A percentile compares a stretch with the other conserved stretches of the same genome.
These are phyloP conservation scores for Pardosa pseudoannulata DNA, from an alignment of 2,888 invertebrate genomes.

Conservation along the genomic window DNA sequence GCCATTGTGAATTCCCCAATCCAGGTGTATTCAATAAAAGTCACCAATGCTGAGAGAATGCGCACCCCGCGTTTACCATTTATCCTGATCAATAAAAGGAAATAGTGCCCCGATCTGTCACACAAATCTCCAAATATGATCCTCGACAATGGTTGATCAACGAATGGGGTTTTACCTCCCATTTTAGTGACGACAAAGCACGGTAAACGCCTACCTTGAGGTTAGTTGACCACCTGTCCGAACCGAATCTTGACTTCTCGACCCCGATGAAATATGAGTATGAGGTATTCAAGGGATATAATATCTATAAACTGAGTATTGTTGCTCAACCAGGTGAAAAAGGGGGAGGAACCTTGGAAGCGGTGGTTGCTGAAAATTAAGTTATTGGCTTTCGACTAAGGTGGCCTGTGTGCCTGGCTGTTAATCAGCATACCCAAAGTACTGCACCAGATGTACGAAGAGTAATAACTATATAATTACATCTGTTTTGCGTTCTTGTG, in stretches of 20 bases:
- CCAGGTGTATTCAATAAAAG: neutral
- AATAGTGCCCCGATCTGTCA: neutral
- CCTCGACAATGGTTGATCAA: neutral
- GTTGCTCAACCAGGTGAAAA: neutral
- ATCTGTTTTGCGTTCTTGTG: too few relatives aligned
- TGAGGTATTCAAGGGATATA: neutral
- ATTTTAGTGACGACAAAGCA: constrained; percentile 23
- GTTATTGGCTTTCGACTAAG: too few relatives aligned
- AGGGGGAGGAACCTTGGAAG: too few relatives aligned
- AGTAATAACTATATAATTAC: too few relatives aligned
- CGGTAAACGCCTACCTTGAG: constrained; percentile 59
- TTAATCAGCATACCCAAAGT: too few relatives aligned
- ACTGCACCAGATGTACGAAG: too few relatives aligned
- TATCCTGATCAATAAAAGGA: too few relatives aligned
- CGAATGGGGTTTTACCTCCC: neutral
- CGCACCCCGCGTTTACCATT: too few relatives aligned
- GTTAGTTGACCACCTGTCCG: constrained; percentile 68
- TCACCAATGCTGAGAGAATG: too few relatives aligned
- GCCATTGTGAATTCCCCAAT: neutral
- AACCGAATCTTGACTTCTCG: constrained; percentile 48
- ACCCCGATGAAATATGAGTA: neutral
- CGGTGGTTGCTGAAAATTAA: too few relatives aligned
- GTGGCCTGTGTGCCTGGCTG: too few relatives aligned
- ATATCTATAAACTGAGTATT: neutral
- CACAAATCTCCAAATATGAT: neutral